Base-by-base conservation (phyloP, 1,140 invertebrate genomes). In the Lasioglossum albipes region DNA sequence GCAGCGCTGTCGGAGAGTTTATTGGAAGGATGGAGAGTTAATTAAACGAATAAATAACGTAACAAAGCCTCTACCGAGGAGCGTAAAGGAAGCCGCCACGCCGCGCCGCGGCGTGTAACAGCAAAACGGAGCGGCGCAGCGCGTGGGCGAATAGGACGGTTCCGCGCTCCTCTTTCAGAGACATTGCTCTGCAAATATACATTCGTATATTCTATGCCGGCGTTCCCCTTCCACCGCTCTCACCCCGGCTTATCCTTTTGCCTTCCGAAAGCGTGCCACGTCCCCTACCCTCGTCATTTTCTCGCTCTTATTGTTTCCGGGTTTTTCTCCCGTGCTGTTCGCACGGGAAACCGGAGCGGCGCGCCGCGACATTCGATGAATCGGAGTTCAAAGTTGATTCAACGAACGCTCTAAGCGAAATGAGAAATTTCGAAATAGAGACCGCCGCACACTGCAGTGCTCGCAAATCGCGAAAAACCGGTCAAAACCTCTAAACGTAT, bases 41-140 rank as follows among this genome's bases (percentile, higher is more conserved):
- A 92, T 92, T 92, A 92, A 92, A 92, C 89, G 90, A 90, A 91
- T 91, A 92, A 92, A 91, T 92, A 92, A 91, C 87, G 87, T 81
- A 85, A 91, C 89, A 90, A 91, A 91, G 89, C 84, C 84, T 82
- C 67, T 52, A 75, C 42, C 42, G 71, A 68, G 77, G 20, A 45
- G 49, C 12, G 61, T 45, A 45, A 59, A 45, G 59, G 9, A 69
- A 64, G 49, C 45, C 45, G 45, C 5, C 27, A 13, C 52, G 52
- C 6, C n/a, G 7, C 31, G 45, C 9, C 45, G 2, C 12, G 45
- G 45, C n/a, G n/a, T n/a, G n/a, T 45, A 10, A 12, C 45, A 12
- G 7, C 9, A 12, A 1, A 1, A 10, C 10, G 13, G 45, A 10
- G 45, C 42, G 42, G 7, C 42, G 42, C 12, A 41, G 31, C 31